A percentile compares a stretch with the other conserved stretches of the same genome.
phyloP scores from a whole-genome alignment of 2,888 invertebrate species.

The Dione juno region DNA sequence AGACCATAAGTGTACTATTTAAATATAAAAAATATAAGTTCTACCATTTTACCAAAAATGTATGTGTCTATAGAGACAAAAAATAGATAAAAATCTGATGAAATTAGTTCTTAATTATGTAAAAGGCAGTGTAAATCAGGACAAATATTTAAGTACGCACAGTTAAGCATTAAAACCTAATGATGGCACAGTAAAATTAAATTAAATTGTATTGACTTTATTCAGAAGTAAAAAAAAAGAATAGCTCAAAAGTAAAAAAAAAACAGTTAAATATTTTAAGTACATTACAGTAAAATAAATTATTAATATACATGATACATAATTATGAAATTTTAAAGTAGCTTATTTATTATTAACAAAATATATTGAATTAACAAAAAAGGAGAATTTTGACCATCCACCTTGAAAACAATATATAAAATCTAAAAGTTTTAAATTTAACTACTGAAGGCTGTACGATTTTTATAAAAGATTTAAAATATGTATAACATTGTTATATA shows the following conservation, averaged over 20 bases:
- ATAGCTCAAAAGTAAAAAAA: neutral
- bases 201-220: neutral
- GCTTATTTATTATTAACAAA: neutral
- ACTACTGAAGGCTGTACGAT: too few relatives aligned
- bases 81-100: neutral
- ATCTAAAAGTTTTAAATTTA: too few relatives aligned
- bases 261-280: conserved; percentile 1
- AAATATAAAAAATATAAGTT: neutral
- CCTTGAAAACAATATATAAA: neutral
- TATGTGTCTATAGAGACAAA: neutral
- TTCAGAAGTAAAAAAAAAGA: neutral
- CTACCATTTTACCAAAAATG: neutral
- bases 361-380: neutral
- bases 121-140: conserved; percentile 5
- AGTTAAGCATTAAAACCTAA: conserved; percentile 2
- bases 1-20: neutral
- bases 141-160: conserved; percentile 10
- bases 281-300: conserved; percentile 2
- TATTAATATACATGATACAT: neutral
- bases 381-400: neutral
- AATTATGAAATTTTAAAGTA: neutral
- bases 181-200: conserved; percentile 14
- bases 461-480: neutral
- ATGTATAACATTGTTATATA: conserved; percentile 3
- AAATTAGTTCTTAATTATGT: neutral